phyloP scores from a whole-genome alignment of 1,140 invertebrate genomes.

The Drosophila mauritiana region DNA sequence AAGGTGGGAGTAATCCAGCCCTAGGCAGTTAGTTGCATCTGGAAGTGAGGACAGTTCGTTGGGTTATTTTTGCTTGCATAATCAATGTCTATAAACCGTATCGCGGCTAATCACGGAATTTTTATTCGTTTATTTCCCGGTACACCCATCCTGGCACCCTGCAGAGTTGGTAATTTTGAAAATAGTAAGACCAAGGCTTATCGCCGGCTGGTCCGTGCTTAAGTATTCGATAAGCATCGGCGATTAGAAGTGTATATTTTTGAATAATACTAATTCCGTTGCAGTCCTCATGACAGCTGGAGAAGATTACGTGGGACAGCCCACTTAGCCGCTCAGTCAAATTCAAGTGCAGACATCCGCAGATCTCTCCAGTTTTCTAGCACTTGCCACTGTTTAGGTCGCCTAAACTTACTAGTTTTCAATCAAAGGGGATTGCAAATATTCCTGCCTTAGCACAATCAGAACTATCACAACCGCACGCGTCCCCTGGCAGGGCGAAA shows the following conservation, averaged over 20 bases:
- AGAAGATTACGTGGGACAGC: constrained; percentile 18
- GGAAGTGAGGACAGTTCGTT: background rate
- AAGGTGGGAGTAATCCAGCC: background rate
- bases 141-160: constrained; percentile 31
- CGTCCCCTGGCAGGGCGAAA: constrained; percentile 20
- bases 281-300: constrained; percentile 18
- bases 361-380: constrained; percentile 1
- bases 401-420: constrained; percentile 20
- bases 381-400: constrained; percentile 5
- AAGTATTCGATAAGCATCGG: constrained; percentile 35
- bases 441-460: background rate
- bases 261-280: constrained; percentile 44
- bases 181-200: constrained; percentile 29
- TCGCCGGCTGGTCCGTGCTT: constrained; percentile 24
- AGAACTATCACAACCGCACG: constrained; percentile 27
- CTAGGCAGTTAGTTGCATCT: constrained; percentile 50
- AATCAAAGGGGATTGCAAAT: constrained; percentile 8
- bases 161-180: constrained; percentile 24
- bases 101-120: constrained; percentile 52
- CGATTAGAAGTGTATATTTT: constrained; percentile 18
- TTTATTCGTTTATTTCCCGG: constrained; percentile 43
- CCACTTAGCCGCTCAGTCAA: background rate
- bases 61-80: constrained; percentile 34
- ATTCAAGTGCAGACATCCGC: constrained; percentile 38
- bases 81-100: constrained; percentile 46